A percentile compares a stretch with the other conserved stretches of the same genome.
These are phyloP conservation scores for Ciconia nigra DNA, from an alignment of 2,797 vertebrate species.

Conservation along the genomic window DNA sequence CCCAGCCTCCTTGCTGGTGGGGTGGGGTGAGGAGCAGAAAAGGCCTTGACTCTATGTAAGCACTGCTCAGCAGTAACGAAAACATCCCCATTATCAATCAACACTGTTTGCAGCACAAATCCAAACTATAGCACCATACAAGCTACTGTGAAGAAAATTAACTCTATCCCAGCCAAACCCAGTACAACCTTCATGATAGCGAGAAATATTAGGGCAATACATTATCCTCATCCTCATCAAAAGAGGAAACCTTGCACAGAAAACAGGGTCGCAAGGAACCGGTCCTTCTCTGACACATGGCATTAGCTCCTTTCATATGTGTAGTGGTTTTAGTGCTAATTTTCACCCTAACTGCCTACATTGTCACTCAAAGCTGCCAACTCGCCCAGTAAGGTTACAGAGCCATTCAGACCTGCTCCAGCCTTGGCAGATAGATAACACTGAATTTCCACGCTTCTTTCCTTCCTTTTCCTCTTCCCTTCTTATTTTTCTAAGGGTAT, in stretches of 20 bases:
- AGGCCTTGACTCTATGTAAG: not conserved
- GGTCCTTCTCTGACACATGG: not conserved
- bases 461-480: not conserved
- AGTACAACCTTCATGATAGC: not conserved
- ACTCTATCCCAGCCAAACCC: not conserved
- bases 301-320: not conserved
- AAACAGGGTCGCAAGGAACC: not conserved
- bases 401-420: not conserved
- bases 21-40: not conserved
- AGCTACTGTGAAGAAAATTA: not conserved
- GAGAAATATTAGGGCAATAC: not conserved
- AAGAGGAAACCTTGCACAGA: not conserved
- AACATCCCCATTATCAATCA: too few species aligned
- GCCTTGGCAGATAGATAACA: not conserved
- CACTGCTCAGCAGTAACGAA: rapidly evolving
- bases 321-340: not conserved
- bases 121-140: not conserved
- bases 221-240: not conserved
- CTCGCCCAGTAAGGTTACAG: not conserved
- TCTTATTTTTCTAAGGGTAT: not conserved
- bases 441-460: not conserved
- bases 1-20: not conserved
- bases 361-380: not conserved
- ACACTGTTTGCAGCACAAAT: not conserved
- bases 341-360: not conserved